Evolutionary conservation across 2,888 invertebrate genomes (phyloP).

Genomic region (Ophion ellenae): DNA sequence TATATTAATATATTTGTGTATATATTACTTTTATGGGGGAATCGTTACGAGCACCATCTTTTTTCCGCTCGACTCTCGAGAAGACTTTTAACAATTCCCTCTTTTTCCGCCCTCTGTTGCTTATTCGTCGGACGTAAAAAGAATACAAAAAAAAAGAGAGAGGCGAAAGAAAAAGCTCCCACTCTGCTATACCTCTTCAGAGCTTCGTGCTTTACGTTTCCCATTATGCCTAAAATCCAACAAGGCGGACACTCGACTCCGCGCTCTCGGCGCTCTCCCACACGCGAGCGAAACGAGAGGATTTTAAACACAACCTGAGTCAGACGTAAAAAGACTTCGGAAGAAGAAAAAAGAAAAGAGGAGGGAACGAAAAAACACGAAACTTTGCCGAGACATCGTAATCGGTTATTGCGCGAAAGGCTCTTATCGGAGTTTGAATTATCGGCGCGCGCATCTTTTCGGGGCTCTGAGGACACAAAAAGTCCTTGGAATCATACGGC

Average conservation of each 20-base stretch:
- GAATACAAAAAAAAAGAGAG: neutral
- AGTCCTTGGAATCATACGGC: neutral
- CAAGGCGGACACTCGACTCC: constrained; percentile 7
- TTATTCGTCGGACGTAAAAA: neutral
- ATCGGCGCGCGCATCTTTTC: neutral
- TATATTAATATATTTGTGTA: constrained; percentile 17
- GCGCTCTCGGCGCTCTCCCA: neutral
- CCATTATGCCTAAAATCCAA: constrained; percentile 35
- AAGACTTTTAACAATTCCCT: constrained; percentile 16
- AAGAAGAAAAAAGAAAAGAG: neutral
- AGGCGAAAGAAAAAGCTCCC: constrained; percentile 12
- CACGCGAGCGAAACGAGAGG: neutral
- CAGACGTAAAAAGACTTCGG: neutral
- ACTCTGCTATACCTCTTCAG: constrained; percentile 60
- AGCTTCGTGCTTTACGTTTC: constrained; percentile 21
- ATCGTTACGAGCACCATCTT: constrained; percentile 17
- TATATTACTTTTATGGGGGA: constrained; percentile 21
- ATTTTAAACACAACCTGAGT: neutral
- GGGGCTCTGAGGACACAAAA: neutral
- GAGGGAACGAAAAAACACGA: neutral
- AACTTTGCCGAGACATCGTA: neutral
- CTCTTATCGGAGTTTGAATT: neutral
- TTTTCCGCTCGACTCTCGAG: constrained; percentile 10
- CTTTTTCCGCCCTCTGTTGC: constrained; percentile 9
- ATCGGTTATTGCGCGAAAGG: neutral